Base-by-base conservation (phyloP, 2,888 invertebrate genomes). In the Tetanocera ferruginea region DNA sequence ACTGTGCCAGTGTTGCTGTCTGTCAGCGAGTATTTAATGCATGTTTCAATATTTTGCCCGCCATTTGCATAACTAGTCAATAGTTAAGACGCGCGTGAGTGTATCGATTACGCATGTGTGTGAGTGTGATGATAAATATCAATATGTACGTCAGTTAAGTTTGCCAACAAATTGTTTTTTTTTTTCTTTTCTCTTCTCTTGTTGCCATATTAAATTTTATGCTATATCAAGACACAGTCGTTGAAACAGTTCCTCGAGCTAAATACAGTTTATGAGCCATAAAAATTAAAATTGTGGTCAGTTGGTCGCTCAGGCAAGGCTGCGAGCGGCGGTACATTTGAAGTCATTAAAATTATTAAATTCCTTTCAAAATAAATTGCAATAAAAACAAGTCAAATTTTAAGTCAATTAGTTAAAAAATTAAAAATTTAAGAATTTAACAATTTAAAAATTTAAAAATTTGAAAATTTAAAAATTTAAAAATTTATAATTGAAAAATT, bases 61-160 rank as follows among this genome's bases (percentile, higher is more conserved):
- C 14, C 70, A 75, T 78, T 78, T 78, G 78, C 78, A 78, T 78
- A 78, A 55, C 70, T 55, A 31, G 64, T 64, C 43, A 70, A 43
- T n/a, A 8, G 49, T 43, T 14, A 14, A 28, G 28, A 28, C 52
- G 37, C 60, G 28, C 14, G 60, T 60, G 60, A 60, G 28, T 60
- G 11, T 28, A 60, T 60, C 28, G 60, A 28, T 60, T 25, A 28
- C 28, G 60, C 43, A 5, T 28, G 60, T 28, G 9, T 60, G 17
- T 60, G 9, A 25, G 60, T 25, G 14, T 28, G 28, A 28, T 28
- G 28, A 60, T 60, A 28, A 60, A 60, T 28, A 28, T 60, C 28
- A 28, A 60, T 28, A 60, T 60, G 60, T 6, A 2, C 60, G 60
- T 43, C 60, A 28, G 28, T 60, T 60, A 28, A 60, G 25, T 28